A percentile compares a stretch with the other conserved stretches of the same genome.
These are phyloP conservation scores for Beris chalybata DNA, from an alignment of 2,888 invertebrate species.

Conservation along the genomic window DNA sequence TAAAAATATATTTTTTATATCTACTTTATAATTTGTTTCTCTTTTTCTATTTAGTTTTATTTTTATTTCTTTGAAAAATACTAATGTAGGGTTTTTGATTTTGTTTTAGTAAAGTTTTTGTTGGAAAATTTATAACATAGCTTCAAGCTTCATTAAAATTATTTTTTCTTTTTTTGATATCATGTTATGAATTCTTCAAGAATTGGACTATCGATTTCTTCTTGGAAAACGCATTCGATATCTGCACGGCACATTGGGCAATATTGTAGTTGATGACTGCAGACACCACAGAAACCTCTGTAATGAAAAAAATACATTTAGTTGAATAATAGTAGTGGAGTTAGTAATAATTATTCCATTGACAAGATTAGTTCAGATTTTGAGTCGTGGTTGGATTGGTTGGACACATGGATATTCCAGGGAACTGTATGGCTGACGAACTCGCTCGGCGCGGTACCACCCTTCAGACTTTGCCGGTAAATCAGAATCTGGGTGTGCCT, in stretches of 20 bases:
- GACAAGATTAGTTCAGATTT: too few species aligned
- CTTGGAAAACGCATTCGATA: constrained; percentile 45
- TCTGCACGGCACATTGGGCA: constrained; percentile 83
- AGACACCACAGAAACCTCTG: constrained; percentile 82
- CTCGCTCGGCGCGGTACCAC: too few species aligned
- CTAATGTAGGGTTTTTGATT: background rate
- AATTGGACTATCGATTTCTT: constrained; percentile 42
- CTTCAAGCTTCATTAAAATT: background rate
- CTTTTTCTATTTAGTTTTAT: background rate
- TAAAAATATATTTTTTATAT: too few species aligned
- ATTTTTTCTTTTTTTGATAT: constrained; percentile 24
- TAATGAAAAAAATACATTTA: constrained; percentile 45
- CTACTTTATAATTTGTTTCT: background rate
- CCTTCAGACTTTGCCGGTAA: too few species aligned
- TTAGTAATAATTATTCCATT: too few species aligned
- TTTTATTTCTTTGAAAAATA: background rate
- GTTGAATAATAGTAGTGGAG: background rate
- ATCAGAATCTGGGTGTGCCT: too few species aligned
- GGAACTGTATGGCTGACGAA: too few species aligned
- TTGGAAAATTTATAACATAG: background rate
- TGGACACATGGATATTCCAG: too few species aligned
- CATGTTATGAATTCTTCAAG: constrained; percentile 40
- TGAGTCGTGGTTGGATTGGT: too few species aligned
- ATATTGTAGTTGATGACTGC: constrained; percentile 74
- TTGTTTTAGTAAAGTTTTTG: background rate